Evolutionary conservation across 2,888 invertebrate species (phyloP).

Genomic region (Eutolmus rufibarbis): DNA sequence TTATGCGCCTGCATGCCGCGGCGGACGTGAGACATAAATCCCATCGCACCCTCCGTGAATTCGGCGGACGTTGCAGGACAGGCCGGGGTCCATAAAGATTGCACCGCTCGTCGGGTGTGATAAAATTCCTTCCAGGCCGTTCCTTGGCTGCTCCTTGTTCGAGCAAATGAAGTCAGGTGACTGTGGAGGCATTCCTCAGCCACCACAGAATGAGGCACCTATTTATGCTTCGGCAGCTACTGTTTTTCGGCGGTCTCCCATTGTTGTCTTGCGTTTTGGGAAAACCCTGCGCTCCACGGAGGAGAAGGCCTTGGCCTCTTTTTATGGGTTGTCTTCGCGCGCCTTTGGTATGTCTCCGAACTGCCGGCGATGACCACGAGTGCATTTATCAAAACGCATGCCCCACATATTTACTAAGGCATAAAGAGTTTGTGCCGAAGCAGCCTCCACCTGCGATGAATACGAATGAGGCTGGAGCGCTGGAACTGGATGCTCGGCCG

Average conservation of each 20-base stretch:
- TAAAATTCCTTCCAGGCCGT: conserved; percentile 1
- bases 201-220: not conserved
- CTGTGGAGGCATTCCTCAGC: not conserved
- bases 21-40: conserved; percentile 20
- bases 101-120: not conserved
- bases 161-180: not conserved
- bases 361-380: conserved; percentile 21
- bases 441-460: not conserved
- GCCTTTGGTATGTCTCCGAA: conserved; percentile 6
- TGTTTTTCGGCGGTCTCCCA: not conserved
- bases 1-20: conserved; percentile 21
- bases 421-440: conserved; percentile 9
- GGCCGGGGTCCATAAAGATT: not conserved
- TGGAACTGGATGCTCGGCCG: not conserved
- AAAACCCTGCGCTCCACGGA: not conserved
- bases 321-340: conserved; percentile 2
- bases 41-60: conserved; percentile 11
- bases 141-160: not conserved
- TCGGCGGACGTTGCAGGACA: not conserved
- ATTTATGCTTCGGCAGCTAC: not conserved
- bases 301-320: conserved; percentile 16
- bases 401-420: not conserved
- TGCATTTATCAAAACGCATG: conserved; percentile 39
- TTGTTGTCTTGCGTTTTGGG: not conserved
- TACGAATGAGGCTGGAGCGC: conserved; percentile 6